Evolutionary conservation across 2,797 vertebrate genomes (phyloP).

Genomic region (Malurus leucopterus): DNA sequence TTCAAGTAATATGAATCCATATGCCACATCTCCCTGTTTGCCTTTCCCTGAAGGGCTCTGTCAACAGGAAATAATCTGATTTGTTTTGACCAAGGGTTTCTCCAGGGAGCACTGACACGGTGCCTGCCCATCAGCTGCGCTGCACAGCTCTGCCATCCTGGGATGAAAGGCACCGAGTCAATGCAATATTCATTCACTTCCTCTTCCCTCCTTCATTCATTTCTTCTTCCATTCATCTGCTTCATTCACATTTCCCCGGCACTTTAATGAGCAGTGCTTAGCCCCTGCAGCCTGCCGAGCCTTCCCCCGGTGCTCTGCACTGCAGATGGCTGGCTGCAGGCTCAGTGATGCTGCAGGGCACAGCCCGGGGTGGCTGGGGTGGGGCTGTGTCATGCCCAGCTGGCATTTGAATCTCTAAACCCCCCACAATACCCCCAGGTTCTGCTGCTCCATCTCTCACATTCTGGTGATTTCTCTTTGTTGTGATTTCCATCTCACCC

Average conservation of each 20-base stretch:
- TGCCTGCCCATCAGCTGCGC: constrained; percentile 3
- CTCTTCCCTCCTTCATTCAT: constrained; percentile 57
- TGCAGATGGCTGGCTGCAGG: constrained; percentile 18
- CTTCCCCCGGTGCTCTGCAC: background rate
- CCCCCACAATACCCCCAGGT: background rate
- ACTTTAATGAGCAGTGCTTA: constrained; percentile 40
- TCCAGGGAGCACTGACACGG: background rate
- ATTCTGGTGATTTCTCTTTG: background rate
- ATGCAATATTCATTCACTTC: constrained; percentile 64
- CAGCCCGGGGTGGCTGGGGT: background rate
- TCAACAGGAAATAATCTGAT: constrained; percentile 25
- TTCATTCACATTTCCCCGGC: constrained; percentile 57
- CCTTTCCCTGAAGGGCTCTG: background rate
- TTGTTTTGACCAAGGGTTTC: background rate
- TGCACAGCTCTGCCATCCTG: constrained; percentile 1
- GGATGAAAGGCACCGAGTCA: constrained; percentile 41
- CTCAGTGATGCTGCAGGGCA: background rate
- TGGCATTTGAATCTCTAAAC: background rate
- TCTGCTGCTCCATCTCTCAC: background rate
- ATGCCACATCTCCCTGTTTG: background rate
- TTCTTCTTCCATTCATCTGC: constrained; percentile 54
- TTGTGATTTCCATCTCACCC: background rate
- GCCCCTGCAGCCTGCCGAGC: constrained; percentile 38
- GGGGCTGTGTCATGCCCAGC: background rate
- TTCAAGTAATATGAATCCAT: constrained; percentile 2